Conservation (phyloP, 2,888 invertebrate genomes). For the Sinohyriopsis cumingii region DNA sequence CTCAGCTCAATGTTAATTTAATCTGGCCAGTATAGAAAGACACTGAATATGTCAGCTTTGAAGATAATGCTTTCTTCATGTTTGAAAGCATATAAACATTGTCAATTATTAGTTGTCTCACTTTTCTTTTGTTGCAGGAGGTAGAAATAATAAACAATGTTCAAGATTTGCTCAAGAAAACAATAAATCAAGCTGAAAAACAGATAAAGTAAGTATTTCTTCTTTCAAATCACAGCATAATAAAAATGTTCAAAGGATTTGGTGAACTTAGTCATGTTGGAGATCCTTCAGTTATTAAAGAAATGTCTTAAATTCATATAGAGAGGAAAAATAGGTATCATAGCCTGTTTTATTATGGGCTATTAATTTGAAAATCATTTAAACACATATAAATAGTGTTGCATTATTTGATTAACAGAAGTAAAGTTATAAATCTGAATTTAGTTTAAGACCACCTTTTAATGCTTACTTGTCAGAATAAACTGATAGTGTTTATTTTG, state of each 20-base stretch:
- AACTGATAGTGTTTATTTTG: too few relatives aligned
- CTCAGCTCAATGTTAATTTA: too few relatives aligned
- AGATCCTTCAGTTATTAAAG: not conserved
- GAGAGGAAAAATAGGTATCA: not conserved
- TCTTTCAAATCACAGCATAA: not conserved
- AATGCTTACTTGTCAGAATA: too few relatives aligned
- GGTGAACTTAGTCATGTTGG: not conserved
- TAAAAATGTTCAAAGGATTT: not conserved
- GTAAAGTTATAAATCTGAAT: too few relatives aligned
- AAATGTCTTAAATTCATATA: not conserved
- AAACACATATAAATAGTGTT: too few relatives aligned
- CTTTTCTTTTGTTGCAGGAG: conserved; percentile 58
- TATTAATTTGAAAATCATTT: too few relatives aligned
- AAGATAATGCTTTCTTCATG: too few relatives aligned
- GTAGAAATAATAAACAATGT: conserved; percentile 73
- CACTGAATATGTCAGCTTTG: too few relatives aligned
- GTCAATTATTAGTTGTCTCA: not conserved
- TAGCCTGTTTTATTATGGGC: too few relatives aligned
- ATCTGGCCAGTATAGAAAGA: too few relatives aligned
- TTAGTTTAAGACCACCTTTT: too few relatives aligned
- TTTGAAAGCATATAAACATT: not conserved
- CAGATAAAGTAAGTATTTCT: conserved; percentile 67
- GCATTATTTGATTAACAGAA: too few relatives aligned
- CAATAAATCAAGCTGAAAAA: conserved; percentile 70
- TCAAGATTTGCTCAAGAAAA: conserved; percentile 70